Evolutionary conservation across 2,797 vertebrate genomes (phyloP).

Genomic region (Nannoperca australis): DNA sequence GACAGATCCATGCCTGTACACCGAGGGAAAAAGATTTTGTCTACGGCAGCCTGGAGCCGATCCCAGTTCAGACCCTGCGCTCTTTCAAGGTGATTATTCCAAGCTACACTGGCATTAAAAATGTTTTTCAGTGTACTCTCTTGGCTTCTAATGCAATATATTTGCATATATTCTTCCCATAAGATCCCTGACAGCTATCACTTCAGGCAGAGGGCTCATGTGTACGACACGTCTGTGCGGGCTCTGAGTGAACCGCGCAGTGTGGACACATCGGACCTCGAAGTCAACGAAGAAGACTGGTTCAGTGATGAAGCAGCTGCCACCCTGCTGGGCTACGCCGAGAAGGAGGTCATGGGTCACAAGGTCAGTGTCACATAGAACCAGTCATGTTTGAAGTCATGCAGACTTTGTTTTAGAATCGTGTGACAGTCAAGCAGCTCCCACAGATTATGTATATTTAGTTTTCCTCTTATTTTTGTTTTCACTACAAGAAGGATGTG

Average conservation of each 20-base stretch:
- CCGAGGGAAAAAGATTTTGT: slow-evolving; percentile 93
- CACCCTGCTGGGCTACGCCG: slow-evolving; percentile 91
- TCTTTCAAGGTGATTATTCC: slow-evolving; percentile 90
- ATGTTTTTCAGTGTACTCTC: slow-evolving; percentile 35
- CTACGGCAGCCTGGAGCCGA: slow-evolving; percentile 93
- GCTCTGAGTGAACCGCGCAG: slow-evolving; percentile 78
- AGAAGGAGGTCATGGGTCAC: slow-evolving; percentile 92
- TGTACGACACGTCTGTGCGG: slow-evolving; percentile 78
- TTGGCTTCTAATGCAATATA: not conserved
- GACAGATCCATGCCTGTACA: slow-evolving; percentile 92
- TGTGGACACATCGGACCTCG: slow-evolving; percentile 94
- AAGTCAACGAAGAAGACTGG: slow-evolving; percentile 81
- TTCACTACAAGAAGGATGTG: too few relatives aligned
- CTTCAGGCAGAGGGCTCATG: slow-evolving; percentile 83
- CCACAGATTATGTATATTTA: too few relatives aligned
- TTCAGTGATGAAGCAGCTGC: slow-evolving; percentile 86
- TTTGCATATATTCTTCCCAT: slow-evolving; percentile 43
- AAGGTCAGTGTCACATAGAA: slow-evolving; percentile 54
- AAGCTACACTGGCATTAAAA: slow-evolving; percentile 67
- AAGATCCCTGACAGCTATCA: slow-evolving; percentile 91
- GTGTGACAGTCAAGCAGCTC: too few relatives aligned
- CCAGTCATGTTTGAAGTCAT: too few relatives aligned
- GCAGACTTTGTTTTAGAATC: too few relatives aligned
- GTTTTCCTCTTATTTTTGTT: too few relatives aligned
- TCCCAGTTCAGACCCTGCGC: slow-evolving; percentile 90